Base-by-base conservation (phyloP, 2,113 vertebrate species). In the Campylomormyrus numenius region DNA sequence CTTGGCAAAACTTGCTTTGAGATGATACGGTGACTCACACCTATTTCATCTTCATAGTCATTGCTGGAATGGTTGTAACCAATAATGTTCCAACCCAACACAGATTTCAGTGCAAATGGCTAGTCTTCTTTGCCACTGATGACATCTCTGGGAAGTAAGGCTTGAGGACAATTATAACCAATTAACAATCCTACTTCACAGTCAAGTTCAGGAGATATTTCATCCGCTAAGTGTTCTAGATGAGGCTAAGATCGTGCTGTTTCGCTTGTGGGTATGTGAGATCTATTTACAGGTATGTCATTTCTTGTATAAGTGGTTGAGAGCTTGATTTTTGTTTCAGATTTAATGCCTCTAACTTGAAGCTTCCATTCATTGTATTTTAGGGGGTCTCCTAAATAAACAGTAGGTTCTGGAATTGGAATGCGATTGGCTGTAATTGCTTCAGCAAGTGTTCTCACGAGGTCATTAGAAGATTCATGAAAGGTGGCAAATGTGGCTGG, bases 281-380 rank as follows among this genome's bases (percentile, higher is more conserved):
- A 58, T n/a, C 21, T 58, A 58, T 58, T 58, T 58, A 24, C 56
- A 24, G 56, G 21, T 58, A 58, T 58, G 56, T 58, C n/a, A 58
- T 58, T 8, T 58, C 56, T 58, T 24, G 56, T n/a, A n/a, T n/a
- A n/a, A n/a, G n/a, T 58, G 56, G 19, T 58, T 2, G 56, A 21
- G 0, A 58, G 56, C 56, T 58, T 58, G 7, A 58, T 58, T 58
- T 24, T n/a, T n/a, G 19, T 58, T 58, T 58, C 56, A 58, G 56
- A 58, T 58, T 7, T 56, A 21, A 56, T 56, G 53, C 17, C 53
- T 58, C 56, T 24, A 24, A 58, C 21, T 58, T 58, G 21, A 35
- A 90, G 27, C 11, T 89, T 91, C 85, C 85, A 91, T 35, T 91
- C 88, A 52, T 66, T 92, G 35, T 56, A 92, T 21, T 62, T 84